Percentiles rank a stretch among this genome's conserved stretches.
These are phyloP conservation scores for Antedon mediterranea DNA, from an alignment of 53 echinoderm and acorn worm genomes.

Conservation along the genomic window DNA sequence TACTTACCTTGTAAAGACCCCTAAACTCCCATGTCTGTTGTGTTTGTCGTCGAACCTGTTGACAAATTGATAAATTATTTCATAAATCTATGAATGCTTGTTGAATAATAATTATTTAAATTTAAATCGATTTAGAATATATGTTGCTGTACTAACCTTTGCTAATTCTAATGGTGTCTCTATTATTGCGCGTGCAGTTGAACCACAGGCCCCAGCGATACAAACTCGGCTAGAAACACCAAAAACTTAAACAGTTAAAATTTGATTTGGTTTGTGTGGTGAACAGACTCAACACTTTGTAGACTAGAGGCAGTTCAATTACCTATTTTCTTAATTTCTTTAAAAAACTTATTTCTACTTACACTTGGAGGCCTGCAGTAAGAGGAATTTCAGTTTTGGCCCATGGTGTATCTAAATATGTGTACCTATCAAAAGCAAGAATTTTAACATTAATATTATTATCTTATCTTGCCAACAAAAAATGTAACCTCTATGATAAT, in stretches of 20 bases:
- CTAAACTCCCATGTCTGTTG: conserved; percentile 84
- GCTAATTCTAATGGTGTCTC: conserved; percentile 92
- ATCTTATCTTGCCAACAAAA: too few species aligned
- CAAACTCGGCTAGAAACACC: conserved; percentile 40
- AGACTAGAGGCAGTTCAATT: too few species aligned
- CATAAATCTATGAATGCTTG: not conserved
- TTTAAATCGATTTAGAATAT: too few species aligned
- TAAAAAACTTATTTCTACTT: too few species aligned
- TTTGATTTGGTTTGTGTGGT: too few species aligned
- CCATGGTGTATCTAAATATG: conserved; percentile 64
- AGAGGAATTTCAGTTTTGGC: conserved; percentile 77
- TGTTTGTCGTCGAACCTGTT: conserved; percentile 85
- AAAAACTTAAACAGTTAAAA: not conserved
- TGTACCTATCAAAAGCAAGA: conserved; percentile 45
- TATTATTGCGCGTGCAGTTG: conserved; percentile 82
- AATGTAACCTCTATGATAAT: too few species aligned
- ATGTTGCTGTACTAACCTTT: conserved; percentile 26
- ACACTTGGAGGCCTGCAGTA: conserved; percentile 87
- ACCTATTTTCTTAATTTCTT: too few species aligned
- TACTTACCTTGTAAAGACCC: conserved; percentile 74
- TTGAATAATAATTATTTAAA: not conserved
- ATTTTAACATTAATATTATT: not conserved
- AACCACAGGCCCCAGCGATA: conserved; percentile 70
- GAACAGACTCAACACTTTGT: too few species aligned
- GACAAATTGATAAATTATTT: not conserved